A percentile compares a stretch with the other conserved stretches of the same genome.
phyloP scores from a whole-genome alignment of 2,888 invertebrate species.

The Amblyjoppa fuscipennis region DNA sequence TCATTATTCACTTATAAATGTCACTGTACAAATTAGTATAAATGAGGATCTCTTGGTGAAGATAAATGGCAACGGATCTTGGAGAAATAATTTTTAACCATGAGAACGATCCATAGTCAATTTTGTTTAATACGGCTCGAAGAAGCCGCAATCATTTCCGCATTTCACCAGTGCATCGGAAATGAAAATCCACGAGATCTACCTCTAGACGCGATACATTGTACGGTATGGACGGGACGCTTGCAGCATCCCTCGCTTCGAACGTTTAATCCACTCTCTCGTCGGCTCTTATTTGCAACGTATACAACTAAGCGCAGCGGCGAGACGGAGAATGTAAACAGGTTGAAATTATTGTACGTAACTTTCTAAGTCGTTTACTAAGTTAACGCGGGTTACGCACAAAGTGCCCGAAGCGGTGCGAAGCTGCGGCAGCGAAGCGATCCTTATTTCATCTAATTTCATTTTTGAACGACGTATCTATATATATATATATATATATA shows the following conservation, averaged over 20 bases:
- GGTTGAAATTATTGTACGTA: conserved; percentile 42
- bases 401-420: conserved; percentile 11
- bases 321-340: background rate
- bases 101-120: background rate
- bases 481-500: background rate
- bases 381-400: conserved; percentile 42
- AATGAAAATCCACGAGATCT: conserved; percentile 35
- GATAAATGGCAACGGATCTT: background rate
- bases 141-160: conserved; percentile 32
- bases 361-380: conserved; percentile 52
- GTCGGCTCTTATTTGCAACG: conserved; percentile 29
- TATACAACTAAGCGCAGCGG: background rate
- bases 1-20: background rate
- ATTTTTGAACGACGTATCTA: background rate
- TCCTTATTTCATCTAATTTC: background rate
- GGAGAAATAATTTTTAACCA: conserved; percentile 10
- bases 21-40: background rate
- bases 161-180: conserved; percentile 53
- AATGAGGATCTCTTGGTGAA: background rate
- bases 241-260: conserved; percentile 25
- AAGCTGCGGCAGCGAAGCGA: background rate
- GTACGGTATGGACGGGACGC: background rate
- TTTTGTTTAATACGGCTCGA: background rate
- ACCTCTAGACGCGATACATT: conserved; percentile 18
- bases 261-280: conserved; percentile 35